Evolutionary conservation across 2,797 vertebrate species (phyloP), one percentile per base, ranked within the genome.

Genomic region (Molossus molossus): DNA sequence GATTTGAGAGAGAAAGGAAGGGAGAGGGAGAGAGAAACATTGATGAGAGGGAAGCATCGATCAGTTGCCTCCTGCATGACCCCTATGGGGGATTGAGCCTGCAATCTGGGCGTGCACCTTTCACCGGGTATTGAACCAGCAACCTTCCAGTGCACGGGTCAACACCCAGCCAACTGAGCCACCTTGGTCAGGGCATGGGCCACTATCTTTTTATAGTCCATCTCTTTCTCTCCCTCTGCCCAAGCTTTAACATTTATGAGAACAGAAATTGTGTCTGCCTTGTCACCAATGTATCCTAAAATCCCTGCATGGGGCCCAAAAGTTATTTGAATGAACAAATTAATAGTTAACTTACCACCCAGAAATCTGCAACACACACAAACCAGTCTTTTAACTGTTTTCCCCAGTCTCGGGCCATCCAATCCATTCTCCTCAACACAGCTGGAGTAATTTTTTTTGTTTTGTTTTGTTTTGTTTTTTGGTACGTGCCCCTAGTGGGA

Each of bases 241-340:
- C 6, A 76, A 37, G 13, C 23, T 92, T 94, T 85, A 70, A 93
- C 77, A 25, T 90, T 94, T 53, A 37, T 14, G n/a, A 77, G 10
- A 9, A 72, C 21, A 37, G n/a, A 88, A 60, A 64, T 82, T 64
- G n/a, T 76, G 37, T 57, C 64, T 58, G 5, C 13, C 53, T 84
- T 60, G 17, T 12, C n/a, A 69, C 15, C 48, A 23, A 5, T 64
- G 65, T 72, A 76, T 65, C 21, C 62, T 27, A 92, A 87, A 5
- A 15, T 25, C 10, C 64, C 80, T 67, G n/a, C 25, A 11, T 83
- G 25, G 29, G 18, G 12, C 60, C 85, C 58, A 92, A 93, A 84
- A 60, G 9, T 91, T 81, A 55, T 40, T 23, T 77, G 40, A 77
- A 23, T 72, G 27, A 76, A 76, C 48, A 93, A 60, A 69, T 89